Evolutionary conservation across 2,113 vertebrate genomes (phyloP).

Genomic region (Haemorhous mexicanus): DNA sequence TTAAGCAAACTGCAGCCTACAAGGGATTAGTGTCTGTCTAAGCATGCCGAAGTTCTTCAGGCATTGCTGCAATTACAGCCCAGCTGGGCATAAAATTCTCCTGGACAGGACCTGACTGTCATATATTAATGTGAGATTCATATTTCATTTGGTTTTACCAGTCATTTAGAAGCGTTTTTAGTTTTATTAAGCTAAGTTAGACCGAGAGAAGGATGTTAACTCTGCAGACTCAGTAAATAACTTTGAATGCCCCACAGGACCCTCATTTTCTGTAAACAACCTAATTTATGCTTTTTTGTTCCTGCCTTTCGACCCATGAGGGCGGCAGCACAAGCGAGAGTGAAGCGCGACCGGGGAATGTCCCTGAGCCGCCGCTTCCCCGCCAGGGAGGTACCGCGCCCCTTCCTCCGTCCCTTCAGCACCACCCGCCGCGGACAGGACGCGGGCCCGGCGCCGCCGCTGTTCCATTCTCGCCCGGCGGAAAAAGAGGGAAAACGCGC

Average conservation of each 20-base stretch:
- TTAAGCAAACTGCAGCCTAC: neutral
- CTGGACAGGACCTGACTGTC: neutral
- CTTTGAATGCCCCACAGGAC: neutral
- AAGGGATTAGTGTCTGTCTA: neutral
- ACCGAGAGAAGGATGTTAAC: neutral
- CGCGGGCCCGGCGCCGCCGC: neutral
- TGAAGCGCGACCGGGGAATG: fast-evolving
- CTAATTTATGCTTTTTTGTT: neutral
- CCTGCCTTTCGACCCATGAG: neutral
- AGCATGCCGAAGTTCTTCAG: neutral
- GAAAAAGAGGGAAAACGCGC: neutral
- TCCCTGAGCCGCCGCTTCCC: neutral
- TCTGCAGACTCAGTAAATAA: neutral
- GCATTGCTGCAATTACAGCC: neutral
- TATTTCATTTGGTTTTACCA: neutral
- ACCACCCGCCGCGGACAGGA: neutral
- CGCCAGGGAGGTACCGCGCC: neutral
- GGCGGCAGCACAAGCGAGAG: neutral
- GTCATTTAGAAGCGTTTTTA: neutral
- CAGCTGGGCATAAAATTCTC: neutral
- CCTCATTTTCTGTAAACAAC: neutral
- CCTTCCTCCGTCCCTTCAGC: neutral
- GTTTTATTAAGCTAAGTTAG: neutral
- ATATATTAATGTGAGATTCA: neutral
- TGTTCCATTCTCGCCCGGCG: fast-evolving